Evolutionary conservation across 2,113 vertebrate genomes (phyloP).

Genomic region (Syngnathoides biaculeatus): DNA sequence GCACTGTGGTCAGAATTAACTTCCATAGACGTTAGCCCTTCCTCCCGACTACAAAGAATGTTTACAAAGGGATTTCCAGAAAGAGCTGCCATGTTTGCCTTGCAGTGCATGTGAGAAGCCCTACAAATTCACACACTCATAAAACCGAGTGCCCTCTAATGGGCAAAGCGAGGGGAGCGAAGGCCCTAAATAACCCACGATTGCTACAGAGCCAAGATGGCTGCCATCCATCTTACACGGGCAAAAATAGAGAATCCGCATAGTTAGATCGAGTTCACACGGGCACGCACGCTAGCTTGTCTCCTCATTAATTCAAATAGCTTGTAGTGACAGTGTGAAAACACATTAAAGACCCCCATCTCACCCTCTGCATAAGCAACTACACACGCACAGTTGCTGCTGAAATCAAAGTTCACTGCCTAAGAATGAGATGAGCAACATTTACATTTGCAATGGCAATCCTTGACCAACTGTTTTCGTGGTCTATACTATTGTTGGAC

Average conservation of each 20-base stretch:
- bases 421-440: not conserved
- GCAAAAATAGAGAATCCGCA: constrained; percentile 51
- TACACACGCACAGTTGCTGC: not conserved
- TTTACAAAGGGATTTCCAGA: constrained; percentile 57
- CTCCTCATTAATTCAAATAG: constrained; percentile 35
- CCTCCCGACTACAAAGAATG: constrained; percentile 47
- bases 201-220: constrained; percentile 29
- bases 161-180: constrained; percentile 26
- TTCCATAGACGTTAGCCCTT: constrained; percentile 43
- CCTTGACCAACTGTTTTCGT: constrained; percentile 9
- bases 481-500: not conserved
- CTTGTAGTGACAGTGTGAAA: constrained; percentile 8
- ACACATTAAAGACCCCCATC: not conserved
- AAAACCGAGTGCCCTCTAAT: constrained; percentile 50
- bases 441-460: not conserved
- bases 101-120: constrained; percentile 68
- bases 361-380: not conserved
- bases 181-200: constrained; percentile 54
- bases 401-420: not conserved
- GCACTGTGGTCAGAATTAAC: constrained; percentile 53
- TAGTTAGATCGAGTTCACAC: constrained; percentile 56
- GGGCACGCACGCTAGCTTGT: constrained; percentile 15
- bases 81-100: constrained; percentile 67
- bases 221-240: constrained; percentile 27
- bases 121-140: constrained; percentile 40